Conservation (phyloP, 2,888 invertebrate species). For the Clusia tigrina region DNA sequence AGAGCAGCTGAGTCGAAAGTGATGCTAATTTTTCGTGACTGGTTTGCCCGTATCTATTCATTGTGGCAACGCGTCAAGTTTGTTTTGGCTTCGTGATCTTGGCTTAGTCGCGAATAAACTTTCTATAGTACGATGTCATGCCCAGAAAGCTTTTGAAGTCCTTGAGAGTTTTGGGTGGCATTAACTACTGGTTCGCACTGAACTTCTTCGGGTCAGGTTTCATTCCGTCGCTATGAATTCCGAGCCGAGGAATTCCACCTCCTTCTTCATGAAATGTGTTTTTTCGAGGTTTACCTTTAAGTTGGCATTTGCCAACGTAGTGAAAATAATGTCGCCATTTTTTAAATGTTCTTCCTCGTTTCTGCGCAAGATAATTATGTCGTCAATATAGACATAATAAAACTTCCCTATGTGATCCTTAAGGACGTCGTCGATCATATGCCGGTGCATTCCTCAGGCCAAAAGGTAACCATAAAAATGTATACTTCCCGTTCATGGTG, state of each 20-base stretch:
- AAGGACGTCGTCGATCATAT: slow-evolving; percentile 26
- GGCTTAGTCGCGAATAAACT: slow-evolving; percentile 27
- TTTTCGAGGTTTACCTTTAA: slow-evolving; percentile 25
- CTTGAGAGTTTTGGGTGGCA: slow-evolving; percentile 2
- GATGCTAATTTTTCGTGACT: slow-evolving; percentile 22
- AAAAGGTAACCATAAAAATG: too few species aligned
- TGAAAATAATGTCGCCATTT: slow-evolving; percentile 18
- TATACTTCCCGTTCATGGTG: too few species aligned
- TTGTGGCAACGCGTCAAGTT: slow-evolving; percentile 30
- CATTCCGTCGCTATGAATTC: slow-evolving; percentile 24
- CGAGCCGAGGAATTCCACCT: slow-evolving; percentile 29
- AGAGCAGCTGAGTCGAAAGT: slow-evolving; percentile 18
- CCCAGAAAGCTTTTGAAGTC: slow-evolving; percentile 11
- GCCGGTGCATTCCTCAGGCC: too few species aligned
- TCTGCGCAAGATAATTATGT: slow-evolving; percentile 20
- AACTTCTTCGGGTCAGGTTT: slow-evolving; percentile 20
- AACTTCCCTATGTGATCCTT: slow-evolving; percentile 15
- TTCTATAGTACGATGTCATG: slow-evolving; percentile 21
- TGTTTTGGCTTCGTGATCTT: slow-evolving; percentile 29
- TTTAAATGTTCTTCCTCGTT: slow-evolving; percentile 20
- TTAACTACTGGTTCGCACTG: slow-evolving; percentile 22
- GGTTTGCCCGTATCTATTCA: slow-evolving; percentile 23
- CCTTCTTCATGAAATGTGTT: slow-evolving; percentile 19
- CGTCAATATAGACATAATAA: slow-evolving; percentile 17
- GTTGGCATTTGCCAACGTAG: slow-evolving; percentile 15